Conservation (phyloP, 2,797 vertebrate species). For the Pogonophryne albipinna region DNA sequence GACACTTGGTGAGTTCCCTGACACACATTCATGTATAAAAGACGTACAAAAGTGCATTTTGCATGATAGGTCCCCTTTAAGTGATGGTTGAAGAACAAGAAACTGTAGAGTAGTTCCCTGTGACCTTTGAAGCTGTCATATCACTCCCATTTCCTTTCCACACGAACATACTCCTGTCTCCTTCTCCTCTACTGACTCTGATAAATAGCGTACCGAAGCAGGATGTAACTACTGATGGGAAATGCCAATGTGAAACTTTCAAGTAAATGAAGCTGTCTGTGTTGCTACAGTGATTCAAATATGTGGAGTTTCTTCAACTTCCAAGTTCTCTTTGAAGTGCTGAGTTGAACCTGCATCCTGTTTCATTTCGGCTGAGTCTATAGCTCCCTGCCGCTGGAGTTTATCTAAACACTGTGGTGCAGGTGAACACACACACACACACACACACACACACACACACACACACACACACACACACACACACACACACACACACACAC, state of each 20-base stretch:
- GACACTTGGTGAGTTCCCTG: no score
- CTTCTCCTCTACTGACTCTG: not conserved
- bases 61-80: not conserved
- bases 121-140: constrained; percentile 45
- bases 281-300: constrained; percentile 34
- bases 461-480: no score
- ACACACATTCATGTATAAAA: no score
- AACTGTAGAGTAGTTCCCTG: not conserved
- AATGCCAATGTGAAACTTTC: constrained; percentile 30
- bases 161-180: constrained; percentile 2
- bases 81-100: constrained; percentile 14
- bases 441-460: no score
- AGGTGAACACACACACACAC: constrained; percentile 46
- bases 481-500: no score
- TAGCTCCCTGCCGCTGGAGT: constrained; percentile 59
- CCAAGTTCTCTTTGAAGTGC: constrained; percentile 57
- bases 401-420: constrained; percentile 63
- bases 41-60: no score
- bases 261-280: constrained; percentile 1
- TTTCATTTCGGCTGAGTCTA: constrained; percentile 66
- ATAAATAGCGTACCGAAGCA: constrained; percentile 8
- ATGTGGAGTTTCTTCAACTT: constrained; percentile 48
- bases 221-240: constrained; percentile 26
- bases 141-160: constrained; percentile 30
- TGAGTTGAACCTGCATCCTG: constrained; percentile 62